phyloP scores from a whole-genome alignment of 2,113 vertebrate species.

The Pygoscelis antarcticus region DNA sequence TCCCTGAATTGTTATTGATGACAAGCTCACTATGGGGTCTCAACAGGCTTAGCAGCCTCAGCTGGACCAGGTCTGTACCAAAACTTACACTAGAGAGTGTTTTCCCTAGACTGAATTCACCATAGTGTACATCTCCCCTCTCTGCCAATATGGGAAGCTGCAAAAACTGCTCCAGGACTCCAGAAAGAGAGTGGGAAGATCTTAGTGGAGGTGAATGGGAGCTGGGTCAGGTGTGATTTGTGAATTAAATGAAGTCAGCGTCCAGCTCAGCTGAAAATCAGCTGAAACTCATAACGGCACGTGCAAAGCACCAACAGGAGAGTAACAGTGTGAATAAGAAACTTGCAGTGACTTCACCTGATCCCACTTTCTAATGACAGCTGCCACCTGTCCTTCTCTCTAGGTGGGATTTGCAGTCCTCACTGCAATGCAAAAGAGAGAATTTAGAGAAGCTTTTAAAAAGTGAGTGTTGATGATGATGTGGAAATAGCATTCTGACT shows the following conservation, averaged over 20 bases:
- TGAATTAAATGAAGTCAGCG: neutral
- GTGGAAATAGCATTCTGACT: neutral
- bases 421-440: neutral
- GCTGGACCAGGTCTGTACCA: neutral
- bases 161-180: neutral
- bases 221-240: neutral
- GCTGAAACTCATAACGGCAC: neutral
- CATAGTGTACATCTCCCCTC: neutral
- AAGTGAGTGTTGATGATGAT: neutral
- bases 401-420: neutral
- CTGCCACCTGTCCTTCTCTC: neutral
- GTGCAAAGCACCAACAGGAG: neutral
- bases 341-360: neutral
- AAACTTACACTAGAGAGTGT: neutral
- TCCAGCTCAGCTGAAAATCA: neutral
- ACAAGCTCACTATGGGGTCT: neutral
- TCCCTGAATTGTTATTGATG: neutral
- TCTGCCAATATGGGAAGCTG: neutral
- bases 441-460: neutral
- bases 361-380: neutral
- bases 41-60: neutral
- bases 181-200: neutral
- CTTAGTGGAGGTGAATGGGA: neutral
- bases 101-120: neutral
- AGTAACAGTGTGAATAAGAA: neutral